Conservation (phyloP, 2,888 invertebrate species). For the Papilio demoleus region DNA sequence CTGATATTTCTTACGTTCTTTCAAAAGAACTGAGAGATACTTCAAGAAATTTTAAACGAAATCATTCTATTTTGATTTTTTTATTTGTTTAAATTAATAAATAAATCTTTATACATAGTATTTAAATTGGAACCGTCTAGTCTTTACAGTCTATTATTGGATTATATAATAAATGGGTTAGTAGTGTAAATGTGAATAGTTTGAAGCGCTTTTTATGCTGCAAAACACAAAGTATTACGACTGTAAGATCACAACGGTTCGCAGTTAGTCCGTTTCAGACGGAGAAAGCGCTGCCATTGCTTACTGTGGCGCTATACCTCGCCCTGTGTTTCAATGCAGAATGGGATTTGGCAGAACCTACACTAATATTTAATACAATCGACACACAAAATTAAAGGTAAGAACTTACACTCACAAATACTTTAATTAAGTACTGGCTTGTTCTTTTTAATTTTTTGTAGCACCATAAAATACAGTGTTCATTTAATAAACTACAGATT, state of each 20-base stretch:
- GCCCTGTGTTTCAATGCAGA: slow-evolving; percentile 43
- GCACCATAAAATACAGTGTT: neutral
- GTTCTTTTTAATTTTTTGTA: neutral
- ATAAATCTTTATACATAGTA: too few species aligned
- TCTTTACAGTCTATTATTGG: neutral
- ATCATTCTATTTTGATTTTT: too few species aligned
- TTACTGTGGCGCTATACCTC: slow-evolving; percentile 43
- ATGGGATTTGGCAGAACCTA: slow-evolving; percentile 39
- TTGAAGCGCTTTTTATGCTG: slow-evolving; percentile 37
- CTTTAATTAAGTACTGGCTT: neutral
- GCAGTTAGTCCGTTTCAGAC: slow-evolving; percentile 55
- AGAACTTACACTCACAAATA: slow-evolving; percentile 25
- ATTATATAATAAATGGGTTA: slow-evolving; percentile 39
- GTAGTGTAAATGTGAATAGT: slow-evolving; percentile 10
- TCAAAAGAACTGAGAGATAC: too few species aligned
- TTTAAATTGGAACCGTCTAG: too few species aligned
- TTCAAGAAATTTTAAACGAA: too few species aligned
- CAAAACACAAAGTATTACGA: slow-evolving; percentile 21
- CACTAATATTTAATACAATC: slow-evolving; percentile 20
- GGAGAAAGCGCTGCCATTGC: slow-evolving; percentile 53
- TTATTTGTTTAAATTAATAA: too few species aligned
- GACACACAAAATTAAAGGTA: slow-evolving; percentile 26
- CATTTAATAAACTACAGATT: neutral
- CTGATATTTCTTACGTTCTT: too few species aligned
- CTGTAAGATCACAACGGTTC: slow-evolving; percentile 58